These are phyloP conservation scores for Troilus luridus DNA, from an alignment of 2,888 invertebrate genomes.

Conservation along the genomic window DNA sequence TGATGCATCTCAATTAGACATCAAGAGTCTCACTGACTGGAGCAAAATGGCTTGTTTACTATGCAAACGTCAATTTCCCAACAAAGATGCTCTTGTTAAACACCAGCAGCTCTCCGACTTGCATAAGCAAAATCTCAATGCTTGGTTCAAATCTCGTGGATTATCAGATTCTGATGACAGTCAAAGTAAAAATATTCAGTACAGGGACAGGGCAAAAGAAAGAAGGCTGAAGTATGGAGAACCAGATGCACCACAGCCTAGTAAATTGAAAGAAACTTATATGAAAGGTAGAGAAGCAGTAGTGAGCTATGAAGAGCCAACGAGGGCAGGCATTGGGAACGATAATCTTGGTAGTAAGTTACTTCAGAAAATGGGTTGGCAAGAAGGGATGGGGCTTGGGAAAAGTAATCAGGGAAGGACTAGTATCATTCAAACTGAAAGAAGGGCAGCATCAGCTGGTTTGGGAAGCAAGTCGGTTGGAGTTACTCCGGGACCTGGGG, in stretches of 20 bases:
- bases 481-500: slow-evolving; percentile 84
- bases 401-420: slow-evolving; percentile 93
- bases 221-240: slow-evolving; percentile 93
- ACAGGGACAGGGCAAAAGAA: slow-evolving; percentile 97
- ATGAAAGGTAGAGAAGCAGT: slow-evolving; percentile 73
- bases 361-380: slow-evolving; percentile 99
- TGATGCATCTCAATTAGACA: slow-evolving; percentile 68
- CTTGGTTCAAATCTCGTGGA: slow-evolving; percentile 70
- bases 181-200: slow-evolving; percentile 72
- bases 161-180: slow-evolving; percentile 71
- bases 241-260: slow-evolving; percentile 83
- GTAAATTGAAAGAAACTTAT: slow-evolving; percentile 81
- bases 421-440: slow-evolving; percentile 87
- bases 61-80: slow-evolving; percentile 95
- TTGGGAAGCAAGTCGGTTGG: slow-evolving; percentile 86
- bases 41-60: slow-evolving; percentile 91
- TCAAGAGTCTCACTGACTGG: slow-evolving; percentile 80
- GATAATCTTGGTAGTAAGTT: slow-evolving; percentile 96
- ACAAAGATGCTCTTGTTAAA: slow-evolving; percentile 87
- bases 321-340: slow-evolving; percentile 81
- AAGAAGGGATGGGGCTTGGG: slow-evolving; percentile 95
- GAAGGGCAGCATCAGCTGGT: slow-evolving; percentile 83
- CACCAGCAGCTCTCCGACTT: slow-evolving; percentile 95
- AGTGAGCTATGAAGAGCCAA: slow-evolving; percentile 71
- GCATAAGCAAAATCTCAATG: slow-evolving; percentile 89